Conservation (phyloP, 1,140 invertebrate genomes). For the Aporrectodea caliginosa region DNA sequence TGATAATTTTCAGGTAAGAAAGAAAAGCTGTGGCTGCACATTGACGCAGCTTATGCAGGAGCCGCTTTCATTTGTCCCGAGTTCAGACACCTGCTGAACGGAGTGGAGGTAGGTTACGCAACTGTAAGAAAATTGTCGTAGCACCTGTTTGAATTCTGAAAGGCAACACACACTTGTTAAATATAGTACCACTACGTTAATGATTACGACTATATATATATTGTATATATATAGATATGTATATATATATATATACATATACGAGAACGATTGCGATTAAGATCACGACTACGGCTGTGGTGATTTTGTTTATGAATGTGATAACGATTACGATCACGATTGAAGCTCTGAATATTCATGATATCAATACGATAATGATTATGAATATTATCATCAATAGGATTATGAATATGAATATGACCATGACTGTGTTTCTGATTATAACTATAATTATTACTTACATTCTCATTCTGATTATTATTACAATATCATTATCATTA, state of each 20-base stretch:
- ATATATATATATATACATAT: not conserved
- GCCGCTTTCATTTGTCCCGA: constrained; percentile 88
- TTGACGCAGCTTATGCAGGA: constrained; percentile 91
- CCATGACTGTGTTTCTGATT: too few relatives aligned
- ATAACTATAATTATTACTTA: too few relatives aligned
- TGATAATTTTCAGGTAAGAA: constrained; percentile 61
- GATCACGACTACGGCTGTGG: not conserved
- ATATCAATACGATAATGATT: too few relatives aligned
- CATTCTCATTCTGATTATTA: too few relatives aligned
- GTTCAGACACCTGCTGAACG: constrained; percentile 79
- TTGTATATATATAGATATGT: not conserved
- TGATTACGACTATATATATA: not conserved
- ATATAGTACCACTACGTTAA: not conserved
- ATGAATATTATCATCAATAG: too few relatives aligned
- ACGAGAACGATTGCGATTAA: not conserved
- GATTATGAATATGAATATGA: too few relatives aligned
- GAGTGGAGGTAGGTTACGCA: constrained; percentile 67
- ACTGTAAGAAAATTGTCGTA: not conserved
- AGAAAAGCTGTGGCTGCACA: constrained; percentile 81
- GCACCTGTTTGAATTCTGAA: not conserved
- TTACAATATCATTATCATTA: too few relatives aligned
- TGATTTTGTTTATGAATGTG: too few relatives aligned
- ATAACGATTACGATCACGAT: too few relatives aligned
- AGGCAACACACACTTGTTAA: not conserved
- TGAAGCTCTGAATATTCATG: too few relatives aligned